These are phyloP conservation scores for Andrena cerasifolii DNA, from an alignment of 1,140 invertebrate species.

Conservation along the genomic window DNA sequence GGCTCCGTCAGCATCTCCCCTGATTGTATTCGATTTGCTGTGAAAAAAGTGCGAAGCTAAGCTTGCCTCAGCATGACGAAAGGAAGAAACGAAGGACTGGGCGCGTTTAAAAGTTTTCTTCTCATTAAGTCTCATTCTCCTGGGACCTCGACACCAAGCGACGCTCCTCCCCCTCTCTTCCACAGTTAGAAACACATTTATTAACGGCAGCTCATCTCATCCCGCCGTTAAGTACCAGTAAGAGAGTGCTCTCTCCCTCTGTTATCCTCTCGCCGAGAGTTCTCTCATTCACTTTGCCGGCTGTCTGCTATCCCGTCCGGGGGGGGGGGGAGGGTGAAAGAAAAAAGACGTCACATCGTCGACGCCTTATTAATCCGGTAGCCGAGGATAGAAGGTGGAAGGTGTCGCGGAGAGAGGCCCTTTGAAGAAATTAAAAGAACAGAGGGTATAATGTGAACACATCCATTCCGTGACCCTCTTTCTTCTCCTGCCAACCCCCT, in stretches of 20 bases:
- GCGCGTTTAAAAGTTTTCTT: conserved; percentile 77
- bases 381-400: conserved; percentile 43
- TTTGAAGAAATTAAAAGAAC: conserved; percentile 83
- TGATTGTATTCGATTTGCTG: neutral
- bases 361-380: conserved; percentile 82
- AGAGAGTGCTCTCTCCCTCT: conserved; percentile 59
- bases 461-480: conserved; percentile 74
- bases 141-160: conserved; percentile 63
- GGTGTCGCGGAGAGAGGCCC: conserved; percentile 64
- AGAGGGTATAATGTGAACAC: conserved; percentile 81
- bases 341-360: conserved; percentile 80
- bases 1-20: no score
- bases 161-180: conserved; percentile 6
- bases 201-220: conserved; percentile 73
- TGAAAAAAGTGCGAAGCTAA: conserved; percentile 37
- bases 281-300: conserved; percentile 77
- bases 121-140: conserved; percentile 77
- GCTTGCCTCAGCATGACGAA: conserved; percentile 52
- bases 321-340: conserved; percentile 59
- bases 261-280: conserved; percentile 69
- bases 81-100: conserved; percentile 51
- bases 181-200: conserved; percentile 78
- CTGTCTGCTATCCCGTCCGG: conserved; percentile 74
- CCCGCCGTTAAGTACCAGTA: conserved; percentile 61
- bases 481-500: conserved; percentile 7